Percentiles rank a stretch among this genome's conserved stretches.
phyloP scores from a whole-genome alignment of 2,797 vertebrate species.

The Linurgus olivaceus region DNA sequence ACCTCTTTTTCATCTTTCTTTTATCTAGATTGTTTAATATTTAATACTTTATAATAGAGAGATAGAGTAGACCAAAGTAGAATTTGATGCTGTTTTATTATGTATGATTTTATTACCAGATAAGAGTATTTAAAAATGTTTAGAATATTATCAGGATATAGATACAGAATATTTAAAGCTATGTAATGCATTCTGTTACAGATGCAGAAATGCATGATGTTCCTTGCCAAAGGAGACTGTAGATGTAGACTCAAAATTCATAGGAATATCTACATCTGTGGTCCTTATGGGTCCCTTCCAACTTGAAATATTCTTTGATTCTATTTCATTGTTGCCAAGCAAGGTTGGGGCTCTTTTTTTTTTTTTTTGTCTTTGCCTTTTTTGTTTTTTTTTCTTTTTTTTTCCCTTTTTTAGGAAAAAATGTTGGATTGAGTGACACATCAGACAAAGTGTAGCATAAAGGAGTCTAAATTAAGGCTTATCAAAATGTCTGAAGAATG shows the following conservation, averaged over 20 bases:
- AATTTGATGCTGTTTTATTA: conserved; percentile 38
- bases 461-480: background rate
- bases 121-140: conserved; percentile 44
- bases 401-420: background rate
- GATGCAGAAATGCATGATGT: background rate
- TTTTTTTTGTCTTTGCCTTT: too few species aligned
- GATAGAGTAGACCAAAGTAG: conserved; percentile 21
- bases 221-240: background rate
- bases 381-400: too few species aligned
- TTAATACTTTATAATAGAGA: conserved; percentile 52
- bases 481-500: background rate
- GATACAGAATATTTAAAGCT: background rate
- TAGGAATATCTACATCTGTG: background rate
- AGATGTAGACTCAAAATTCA: background rate
- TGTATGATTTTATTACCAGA: conserved; percentile 41
- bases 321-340: background rate
- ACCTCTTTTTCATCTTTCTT: conserved; percentile 35
- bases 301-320: background rate
- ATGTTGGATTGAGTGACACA: background rate
- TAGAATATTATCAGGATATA: background rate
- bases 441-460: background rate
- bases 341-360: background rate
- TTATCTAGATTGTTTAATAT: conserved; percentile 53
- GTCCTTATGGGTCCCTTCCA: background rate
- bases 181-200: background rate